Evolutionary conservation across 2,888 invertebrate species (phyloP).

Genomic region (Cantharis rustica): DNA sequence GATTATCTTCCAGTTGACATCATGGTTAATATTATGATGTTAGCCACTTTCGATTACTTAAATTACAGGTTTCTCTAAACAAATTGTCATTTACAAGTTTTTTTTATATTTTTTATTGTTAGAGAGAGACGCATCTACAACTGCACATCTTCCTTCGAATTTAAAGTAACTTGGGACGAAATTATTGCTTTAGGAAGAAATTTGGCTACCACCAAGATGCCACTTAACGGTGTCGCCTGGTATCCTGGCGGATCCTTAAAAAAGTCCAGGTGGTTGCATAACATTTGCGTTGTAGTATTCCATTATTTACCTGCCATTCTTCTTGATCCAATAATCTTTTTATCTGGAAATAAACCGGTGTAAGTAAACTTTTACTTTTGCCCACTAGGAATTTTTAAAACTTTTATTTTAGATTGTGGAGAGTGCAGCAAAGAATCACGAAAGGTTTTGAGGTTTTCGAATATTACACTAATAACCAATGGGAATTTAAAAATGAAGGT

Average conservation of each 20-base stretch:
- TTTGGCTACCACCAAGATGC: slow-evolving; percentile 76
- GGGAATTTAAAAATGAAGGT: slow-evolving; percentile 82
- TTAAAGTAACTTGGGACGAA: slow-evolving; percentile 86
- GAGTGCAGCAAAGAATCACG: slow-evolving; percentile 80
- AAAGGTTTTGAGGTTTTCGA: slow-evolving; percentile 89
- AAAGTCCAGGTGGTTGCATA: slow-evolving; percentile 75
- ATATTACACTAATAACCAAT: slow-evolving; percentile 90
- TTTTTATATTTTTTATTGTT: neutral
- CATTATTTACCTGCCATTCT: slow-evolving; percentile 91
- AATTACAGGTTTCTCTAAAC: slow-evolving; percentile 56
- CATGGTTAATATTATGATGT: slow-evolving; percentile 69
- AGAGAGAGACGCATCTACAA: slow-evolving; percentile 69
- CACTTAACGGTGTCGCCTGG: slow-evolving; percentile 86
- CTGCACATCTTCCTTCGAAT: slow-evolving; percentile 79
- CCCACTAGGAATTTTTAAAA: too few species aligned
- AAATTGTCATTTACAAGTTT: neutral
- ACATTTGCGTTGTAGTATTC: slow-evolving; percentile 81
- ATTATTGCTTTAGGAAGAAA: slow-evolving; percentile 81
- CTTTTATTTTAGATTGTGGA: slow-evolving; percentile 71
- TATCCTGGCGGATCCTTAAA: slow-evolving; percentile 87
- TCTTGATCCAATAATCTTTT: slow-evolving; percentile 76
- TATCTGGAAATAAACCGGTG: slow-evolving; percentile 88
- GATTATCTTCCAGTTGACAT: slow-evolving; percentile 83
- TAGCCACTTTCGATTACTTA: slow-evolving; percentile 60
- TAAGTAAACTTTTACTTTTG: too few species aligned